Percentiles rank a stretch among this genome's conserved stretches.
These are phyloP conservation scores for Melinaea marsaeus DNA, from an alignment of 2,888 invertebrate species.

Conservation along the genomic window DNA sequence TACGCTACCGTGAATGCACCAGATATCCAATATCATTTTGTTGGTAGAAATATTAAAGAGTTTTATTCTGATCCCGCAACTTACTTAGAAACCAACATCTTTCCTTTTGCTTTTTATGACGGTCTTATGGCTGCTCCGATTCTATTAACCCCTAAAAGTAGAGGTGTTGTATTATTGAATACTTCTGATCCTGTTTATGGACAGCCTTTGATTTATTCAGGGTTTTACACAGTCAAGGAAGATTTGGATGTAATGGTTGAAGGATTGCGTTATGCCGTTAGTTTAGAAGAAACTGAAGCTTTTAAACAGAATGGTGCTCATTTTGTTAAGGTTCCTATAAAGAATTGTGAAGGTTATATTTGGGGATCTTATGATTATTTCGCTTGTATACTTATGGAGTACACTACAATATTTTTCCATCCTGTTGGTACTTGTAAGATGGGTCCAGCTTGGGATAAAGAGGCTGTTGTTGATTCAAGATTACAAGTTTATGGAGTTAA, in stretches of 20 bases:
- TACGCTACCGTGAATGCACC: constrained; percentile 69
- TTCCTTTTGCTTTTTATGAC: constrained; percentile 80
- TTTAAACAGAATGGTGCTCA: constrained; percentile 77
- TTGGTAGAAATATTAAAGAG: constrained; percentile 76
- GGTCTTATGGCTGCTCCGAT: constrained; percentile 80
- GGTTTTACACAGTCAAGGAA: constrained; percentile 80
- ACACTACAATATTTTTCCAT: constrained; percentile 84
- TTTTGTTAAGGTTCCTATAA: constrained; percentile 75
- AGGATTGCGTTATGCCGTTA: constrained; percentile 78
- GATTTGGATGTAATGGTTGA: constrained; percentile 80
- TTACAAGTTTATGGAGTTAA: constrained; percentile 80
- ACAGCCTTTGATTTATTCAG: constrained; percentile 84
- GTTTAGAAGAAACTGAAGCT: constrained; percentile 78
- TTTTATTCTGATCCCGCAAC: constrained; percentile 78
- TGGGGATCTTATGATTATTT: constrained; percentile 83
- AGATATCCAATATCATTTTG: constrained; percentile 83
- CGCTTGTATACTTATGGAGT: constrained; percentile 79
- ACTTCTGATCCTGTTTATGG: constrained; percentile 84
- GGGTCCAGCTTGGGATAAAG: constrained; percentile 79
- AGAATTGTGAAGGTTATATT: constrained; percentile 73
- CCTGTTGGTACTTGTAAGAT: constrained; percentile 85
- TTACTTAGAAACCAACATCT: constrained; percentile 62
- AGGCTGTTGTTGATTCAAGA: constrained; percentile 82
- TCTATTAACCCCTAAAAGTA: constrained; percentile 79
- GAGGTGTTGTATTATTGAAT: constrained; percentile 81